Evolutionary conservation across 2,888 invertebrate species (phyloP).

Genomic region (Trachelus troglodyta): DNA sequence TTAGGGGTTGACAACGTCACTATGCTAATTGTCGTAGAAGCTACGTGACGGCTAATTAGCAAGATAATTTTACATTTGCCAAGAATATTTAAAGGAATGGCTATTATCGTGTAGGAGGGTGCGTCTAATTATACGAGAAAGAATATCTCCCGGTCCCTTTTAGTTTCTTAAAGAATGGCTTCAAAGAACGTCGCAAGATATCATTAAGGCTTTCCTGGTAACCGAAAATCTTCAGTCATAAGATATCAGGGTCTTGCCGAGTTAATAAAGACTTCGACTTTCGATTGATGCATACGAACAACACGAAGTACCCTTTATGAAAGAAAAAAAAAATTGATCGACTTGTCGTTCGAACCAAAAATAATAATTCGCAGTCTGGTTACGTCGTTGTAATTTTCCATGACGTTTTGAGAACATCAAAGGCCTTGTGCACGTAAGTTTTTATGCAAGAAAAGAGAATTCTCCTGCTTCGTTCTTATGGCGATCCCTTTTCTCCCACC

Average conservation of each 20-base stretch:
- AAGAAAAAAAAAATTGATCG: neutral
- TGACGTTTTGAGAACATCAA: no score
- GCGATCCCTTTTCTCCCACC: neutral
- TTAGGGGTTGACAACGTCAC: neutral
- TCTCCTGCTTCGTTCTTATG: neutral
- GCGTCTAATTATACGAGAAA: neutral
- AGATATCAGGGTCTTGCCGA: neutral
- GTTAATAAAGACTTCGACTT: neutral
- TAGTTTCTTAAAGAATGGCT: neutral
- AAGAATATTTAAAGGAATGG: neutral
- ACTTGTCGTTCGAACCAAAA: neutral
- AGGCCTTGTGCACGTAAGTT: neutral
- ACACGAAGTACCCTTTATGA: neutral
- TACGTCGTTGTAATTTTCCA: no score
- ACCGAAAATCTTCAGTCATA: neutral
- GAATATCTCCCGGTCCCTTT: neutral
- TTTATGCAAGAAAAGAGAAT: neutral
- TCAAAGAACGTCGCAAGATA: neutral
- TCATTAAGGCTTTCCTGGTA: neutral
- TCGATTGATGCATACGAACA: neutral
- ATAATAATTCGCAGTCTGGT: neutral
- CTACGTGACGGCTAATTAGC: neutral
- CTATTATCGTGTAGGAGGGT: neutral
- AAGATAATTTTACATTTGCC: neutral
- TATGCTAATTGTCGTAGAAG: neutral